Evolutionary conservation across 1,140 invertebrate genomes (phyloP).

Genomic region (Andricus grossulariae): DNA sequence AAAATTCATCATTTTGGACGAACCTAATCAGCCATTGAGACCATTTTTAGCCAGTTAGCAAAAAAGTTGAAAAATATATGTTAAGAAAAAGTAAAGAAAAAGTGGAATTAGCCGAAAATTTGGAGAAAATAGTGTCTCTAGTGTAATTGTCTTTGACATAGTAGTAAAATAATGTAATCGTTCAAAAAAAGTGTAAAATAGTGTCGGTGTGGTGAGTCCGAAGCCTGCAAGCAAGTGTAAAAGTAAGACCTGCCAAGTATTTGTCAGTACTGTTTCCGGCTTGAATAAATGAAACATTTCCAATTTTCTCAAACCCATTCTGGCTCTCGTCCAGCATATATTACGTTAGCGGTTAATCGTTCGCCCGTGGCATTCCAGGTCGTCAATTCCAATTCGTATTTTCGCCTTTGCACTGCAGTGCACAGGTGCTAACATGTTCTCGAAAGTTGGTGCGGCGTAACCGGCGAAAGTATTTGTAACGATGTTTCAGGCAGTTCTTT

Average conservation of each 20-base stretch:
- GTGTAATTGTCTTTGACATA: too few relatives aligned
- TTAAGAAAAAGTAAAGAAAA: too few relatives aligned
- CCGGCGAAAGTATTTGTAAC: constrained; percentile 30
- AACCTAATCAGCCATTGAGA: too few relatives aligned
- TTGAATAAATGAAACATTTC: not conserved
- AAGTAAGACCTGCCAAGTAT: not conserved
- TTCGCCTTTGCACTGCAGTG: constrained; percentile 17
- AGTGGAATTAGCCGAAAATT: too few relatives aligned
- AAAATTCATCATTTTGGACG: too few relatives aligned
- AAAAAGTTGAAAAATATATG: too few relatives aligned
- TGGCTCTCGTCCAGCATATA: constrained; percentile 1
- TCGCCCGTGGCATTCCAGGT: constrained; percentile 24
- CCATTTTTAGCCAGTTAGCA: too few relatives aligned
- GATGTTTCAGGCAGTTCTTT: constrained; percentile 31
- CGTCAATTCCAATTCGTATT: constrained; percentile 12
- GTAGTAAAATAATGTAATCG: too few relatives aligned
- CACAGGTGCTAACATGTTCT: constrained; percentile 39
- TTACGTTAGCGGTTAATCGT: not conserved
- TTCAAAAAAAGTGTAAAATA: too few relatives aligned
- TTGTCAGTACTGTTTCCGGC: not conserved
- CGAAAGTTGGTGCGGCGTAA: constrained; percentile 46
- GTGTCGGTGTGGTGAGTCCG: too few relatives aligned
- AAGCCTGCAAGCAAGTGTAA: too few relatives aligned
- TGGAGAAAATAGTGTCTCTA: too few relatives aligned
- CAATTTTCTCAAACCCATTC: not conserved